phyloP scores from a whole-genome alignment of 1,140 invertebrate species.

The Temnothorax longispinosus region DNA sequence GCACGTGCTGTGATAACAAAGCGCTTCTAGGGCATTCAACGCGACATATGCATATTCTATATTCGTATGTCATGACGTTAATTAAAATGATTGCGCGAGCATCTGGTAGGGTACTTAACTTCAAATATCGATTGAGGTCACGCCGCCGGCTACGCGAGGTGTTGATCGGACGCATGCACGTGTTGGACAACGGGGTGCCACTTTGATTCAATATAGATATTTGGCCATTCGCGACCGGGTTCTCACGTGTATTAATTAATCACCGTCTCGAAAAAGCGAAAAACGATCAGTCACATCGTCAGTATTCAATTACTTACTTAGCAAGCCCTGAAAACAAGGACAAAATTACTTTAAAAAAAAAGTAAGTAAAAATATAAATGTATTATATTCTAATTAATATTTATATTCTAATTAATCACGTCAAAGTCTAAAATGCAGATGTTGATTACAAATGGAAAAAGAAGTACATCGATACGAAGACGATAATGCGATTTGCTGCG shows the following conservation, averaged over 20 bases:
- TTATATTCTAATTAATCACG: neutral
- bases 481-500: conserved; percentile 54
- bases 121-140: conserved; percentile 61
- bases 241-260: conserved; percentile 47
- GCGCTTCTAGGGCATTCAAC: conserved; percentile 12
- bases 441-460: conserved; percentile 21
- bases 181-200: conserved; percentile 21
- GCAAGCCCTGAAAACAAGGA: neutral
- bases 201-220: conserved; percentile 53
- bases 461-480: conserved; percentile 9
- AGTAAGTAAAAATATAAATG: neutral
- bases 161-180: conserved; percentile 25
- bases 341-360: neutral
- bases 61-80: conserved; percentile 48
- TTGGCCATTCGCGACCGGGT: neutral
- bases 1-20: conserved; percentile 23
- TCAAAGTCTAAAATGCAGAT: neutral
- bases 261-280: neutral
- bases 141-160: conserved; percentile 27
- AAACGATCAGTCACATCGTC: neutral
- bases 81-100: conserved; percentile 65
- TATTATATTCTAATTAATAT: neutral
- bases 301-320: neutral
- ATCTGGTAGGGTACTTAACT: conserved; percentile 55
- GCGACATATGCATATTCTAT: conserved; percentile 32